Evolutionary conservation across 2,888 invertebrate genomes (phyloP).

Genomic region (Aethes cnicana): DNA sequence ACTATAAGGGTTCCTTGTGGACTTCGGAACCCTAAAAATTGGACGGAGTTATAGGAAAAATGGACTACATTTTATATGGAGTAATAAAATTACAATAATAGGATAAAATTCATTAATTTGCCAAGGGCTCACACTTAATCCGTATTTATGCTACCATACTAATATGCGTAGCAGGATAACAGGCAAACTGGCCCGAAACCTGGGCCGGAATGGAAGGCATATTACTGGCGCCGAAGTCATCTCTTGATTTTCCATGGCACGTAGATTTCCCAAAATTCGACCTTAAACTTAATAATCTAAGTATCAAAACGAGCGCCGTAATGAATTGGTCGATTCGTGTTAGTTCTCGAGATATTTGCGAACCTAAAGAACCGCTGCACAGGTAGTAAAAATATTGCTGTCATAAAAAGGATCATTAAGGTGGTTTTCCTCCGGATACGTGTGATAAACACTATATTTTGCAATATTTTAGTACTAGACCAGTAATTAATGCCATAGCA

Average conservation of each 20-base stretch:
- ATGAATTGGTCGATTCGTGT: too few species aligned
- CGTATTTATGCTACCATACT: constrained; percentile 20
- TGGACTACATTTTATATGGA: too few species aligned
- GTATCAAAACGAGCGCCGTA: too few species aligned
- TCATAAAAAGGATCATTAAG: constrained; percentile 14
- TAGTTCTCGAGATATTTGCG: constrained; percentile 16
- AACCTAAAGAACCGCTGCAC: constrained; percentile 15
- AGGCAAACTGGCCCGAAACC: constrained; percentile 25
- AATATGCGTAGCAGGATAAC: constrained; percentile 17
- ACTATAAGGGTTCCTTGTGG: too few species aligned
- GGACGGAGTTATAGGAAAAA: too few species aligned
- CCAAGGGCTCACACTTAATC: constrained; percentile 20
- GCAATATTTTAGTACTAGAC: too few species aligned
- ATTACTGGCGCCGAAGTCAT: constrained; percentile 22
- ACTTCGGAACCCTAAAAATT: too few species aligned
- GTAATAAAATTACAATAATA: too few species aligned
- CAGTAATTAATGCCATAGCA: too few species aligned
- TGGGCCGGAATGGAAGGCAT: constrained; percentile 15
- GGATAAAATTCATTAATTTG: constrained; percentile 20
- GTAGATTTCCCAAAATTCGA: too few species aligned
- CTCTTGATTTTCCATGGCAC: too few species aligned
- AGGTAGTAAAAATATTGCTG: constrained; percentile 20
- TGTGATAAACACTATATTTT: constrained; percentile 2
- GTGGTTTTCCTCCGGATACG: constrained; percentile 5
- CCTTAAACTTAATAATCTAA: too few species aligned